Evolutionary conservation across 2,888 invertebrate genomes (phyloP), one percentile per base, ranked within the genome.

Genomic region (Griposia aprilina): DNA sequence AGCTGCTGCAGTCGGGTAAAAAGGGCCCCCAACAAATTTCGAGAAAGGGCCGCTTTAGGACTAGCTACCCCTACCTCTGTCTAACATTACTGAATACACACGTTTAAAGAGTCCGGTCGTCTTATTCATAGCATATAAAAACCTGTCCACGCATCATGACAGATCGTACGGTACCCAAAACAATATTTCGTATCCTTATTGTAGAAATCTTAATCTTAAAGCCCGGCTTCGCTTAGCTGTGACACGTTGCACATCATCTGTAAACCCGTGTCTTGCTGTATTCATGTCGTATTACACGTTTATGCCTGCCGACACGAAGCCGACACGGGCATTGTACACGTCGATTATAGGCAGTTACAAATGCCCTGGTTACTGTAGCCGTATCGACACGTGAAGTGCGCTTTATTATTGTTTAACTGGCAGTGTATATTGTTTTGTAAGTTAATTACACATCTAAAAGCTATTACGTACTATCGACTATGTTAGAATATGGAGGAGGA

Each of bases 101-200:
- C n/a, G n/a, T 36, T 3, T 36, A 36, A 36, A 36, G 30, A 36
- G 30, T 36, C 30, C 3, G 3, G 30, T 36, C 30, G 30, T 36
- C 30, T 36, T 36, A 36, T 36, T 36, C 30, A 36, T 36, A 36
- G 30, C 30, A 36, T 36, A 36, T 36, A 36, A 36, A 36, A 36
- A 36, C 1, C 30, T 36, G 30, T 36, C 30, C 30, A 36, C 30
- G 30, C 30, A 36, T 36, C 30, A 36, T 36, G 30, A 36, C 3
- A 36, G 30, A 36, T 3, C 30, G 30, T 36, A 41, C 36, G 23
- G 13, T 50, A 67, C 30, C 13, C 26, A 13, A 67, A 50, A 67
- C n/a, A 67, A 17, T 52, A 52, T 13, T 30, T 30, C 13, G 10
- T 23, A 50, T 30, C 15, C 23, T 23, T 70, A 93, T 30, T 62